Conservation (phyloP, 2,797 vertebrate genomes). For the Parauchenoglanis punctatus region DNA sequence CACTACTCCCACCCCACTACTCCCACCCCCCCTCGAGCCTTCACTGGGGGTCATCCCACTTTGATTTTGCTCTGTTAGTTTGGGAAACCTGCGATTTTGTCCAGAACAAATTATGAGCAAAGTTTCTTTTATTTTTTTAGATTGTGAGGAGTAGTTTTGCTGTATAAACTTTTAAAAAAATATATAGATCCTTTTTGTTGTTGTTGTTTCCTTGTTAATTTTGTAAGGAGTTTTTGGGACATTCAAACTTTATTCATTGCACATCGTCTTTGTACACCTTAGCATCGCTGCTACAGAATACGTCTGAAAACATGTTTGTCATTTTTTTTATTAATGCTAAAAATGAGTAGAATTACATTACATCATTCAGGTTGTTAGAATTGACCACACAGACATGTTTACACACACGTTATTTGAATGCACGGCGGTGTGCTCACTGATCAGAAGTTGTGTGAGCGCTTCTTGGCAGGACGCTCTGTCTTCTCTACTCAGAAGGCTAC, state of each 20-base stretch:
- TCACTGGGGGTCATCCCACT: constrained; percentile 52
- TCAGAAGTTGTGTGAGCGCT: constrained; percentile 41
- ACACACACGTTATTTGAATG: constrained; percentile 7
- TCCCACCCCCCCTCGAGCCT: constrained; percentile 46
- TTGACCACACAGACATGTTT: constrained; percentile 1
- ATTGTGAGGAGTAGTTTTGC: neutral
- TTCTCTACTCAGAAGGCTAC: neutral
- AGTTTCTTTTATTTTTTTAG: neutral
- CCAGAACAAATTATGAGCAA: neutral
- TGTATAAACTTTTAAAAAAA: neutral
- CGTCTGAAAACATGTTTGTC: neutral
- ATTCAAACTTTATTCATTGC: neutral
- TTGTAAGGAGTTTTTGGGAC: neutral
- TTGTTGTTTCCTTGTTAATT: neutral
- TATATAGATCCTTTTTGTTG: neutral
- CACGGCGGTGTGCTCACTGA: constrained; percentile 7
- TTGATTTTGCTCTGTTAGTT: constrained; percentile 25
- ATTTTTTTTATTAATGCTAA: neutral
- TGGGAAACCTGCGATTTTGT: neutral
- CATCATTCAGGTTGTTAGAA: neutral
- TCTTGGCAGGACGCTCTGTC: constrained; percentile 30
- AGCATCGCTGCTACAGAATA: neutral
- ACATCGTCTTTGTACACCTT: neutral
- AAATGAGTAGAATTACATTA: neutral
- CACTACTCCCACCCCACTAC: constrained; percentile 35